These are phyloP conservation scores for Capra hircus DNA, from an alignment of 2,113 vertebrate genomes.

Conservation along the genomic window DNA sequence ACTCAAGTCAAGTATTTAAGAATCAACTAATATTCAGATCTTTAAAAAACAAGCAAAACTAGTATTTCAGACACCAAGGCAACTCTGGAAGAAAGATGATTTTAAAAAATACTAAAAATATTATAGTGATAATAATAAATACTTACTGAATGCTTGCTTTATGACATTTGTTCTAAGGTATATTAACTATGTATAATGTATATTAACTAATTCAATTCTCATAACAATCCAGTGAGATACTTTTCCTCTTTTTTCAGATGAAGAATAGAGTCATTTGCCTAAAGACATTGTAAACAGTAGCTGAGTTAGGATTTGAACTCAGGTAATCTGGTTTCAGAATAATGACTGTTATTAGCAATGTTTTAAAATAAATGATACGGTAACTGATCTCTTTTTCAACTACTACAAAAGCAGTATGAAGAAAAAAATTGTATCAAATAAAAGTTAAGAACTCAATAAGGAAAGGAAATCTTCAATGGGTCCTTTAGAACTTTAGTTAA, in stretches of 20 bases:
- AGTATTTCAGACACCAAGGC: constrained; percentile 19
- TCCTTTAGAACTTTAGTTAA: constrained; percentile 1
- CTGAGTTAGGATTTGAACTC: constrained; percentile 2
- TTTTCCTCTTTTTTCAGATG: not conserved
- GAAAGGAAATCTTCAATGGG: not conserved
- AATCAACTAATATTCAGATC: constrained; percentile 38
- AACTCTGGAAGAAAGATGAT: constrained; percentile 30
- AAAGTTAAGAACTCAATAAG: constrained; percentile 7
- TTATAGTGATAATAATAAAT: constrained; percentile 18
- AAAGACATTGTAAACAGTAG: not conserved
- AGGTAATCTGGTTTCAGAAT: not conserved
- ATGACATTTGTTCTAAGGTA: not conserved
- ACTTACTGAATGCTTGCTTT: constrained; percentile 8
- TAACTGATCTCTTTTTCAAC: not conserved
- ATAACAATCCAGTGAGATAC: not conserved
- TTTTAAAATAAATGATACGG: not conserved
- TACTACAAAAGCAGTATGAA: constrained; percentile 25
- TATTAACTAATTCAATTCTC: constrained; percentile 2
- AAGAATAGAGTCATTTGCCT: not conserved
- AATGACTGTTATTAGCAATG: not conserved
- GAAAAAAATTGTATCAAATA: not conserved
- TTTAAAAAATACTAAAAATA: not conserved
- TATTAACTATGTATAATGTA: not conserved
- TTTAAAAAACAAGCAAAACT: constrained; percentile 28
- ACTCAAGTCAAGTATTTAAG: constrained; percentile 17